Evolutionary conservation across 2,888 invertebrate genomes (phyloP), one percentile per base, ranked within the genome.

Genomic region (Volucella bombylans): DNA sequence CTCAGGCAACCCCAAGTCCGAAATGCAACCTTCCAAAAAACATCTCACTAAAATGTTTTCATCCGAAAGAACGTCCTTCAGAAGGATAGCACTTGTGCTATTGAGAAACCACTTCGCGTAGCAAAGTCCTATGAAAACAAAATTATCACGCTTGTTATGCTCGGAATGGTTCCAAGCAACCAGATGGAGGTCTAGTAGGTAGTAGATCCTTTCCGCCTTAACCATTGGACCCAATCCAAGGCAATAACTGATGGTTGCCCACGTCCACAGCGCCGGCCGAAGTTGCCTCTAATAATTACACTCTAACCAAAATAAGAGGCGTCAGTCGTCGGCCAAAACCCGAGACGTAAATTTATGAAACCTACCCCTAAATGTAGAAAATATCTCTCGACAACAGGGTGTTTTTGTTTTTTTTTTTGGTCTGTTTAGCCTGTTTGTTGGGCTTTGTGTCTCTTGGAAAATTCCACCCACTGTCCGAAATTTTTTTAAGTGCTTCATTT

Each of bases 401-500:
- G 62, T 31, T 31, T 31, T 31, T 18, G n/a, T 67, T 54, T 65
- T 45, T 47, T 31, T 4, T 31, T 31, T 4, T 31, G 31, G 31
- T 6, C 31, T 31, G 31, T 31, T 31, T 6, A 31, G 31, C 31
- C 31, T 6, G 31, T 54, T 71, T 65, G 52, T 47, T 65, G 52
- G 31, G 45, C 11, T 47, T 52, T 50, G 31, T 59, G 45, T 71
- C 69, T 64, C 62, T 50, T 71, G 31, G 31, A 31, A 71, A 67
- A 77, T 65, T 67, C 59, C 77, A 71, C 67, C 67, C 72, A 82
- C 77, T 78, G 77, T 72, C 72, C 77, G 38, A 82, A 72, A 82
- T 78, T 82, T 82, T 78, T 82, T 82, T 82, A 82, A 82, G 82
- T 82, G 82, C 82, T 78, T 82, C 82, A 82, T 78, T 82, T 78